These are phyloP conservation scores for Meteorus cinctellus DNA, from an alignment of 2,888 invertebrate genomes.

Conservation along the genomic window DNA sequence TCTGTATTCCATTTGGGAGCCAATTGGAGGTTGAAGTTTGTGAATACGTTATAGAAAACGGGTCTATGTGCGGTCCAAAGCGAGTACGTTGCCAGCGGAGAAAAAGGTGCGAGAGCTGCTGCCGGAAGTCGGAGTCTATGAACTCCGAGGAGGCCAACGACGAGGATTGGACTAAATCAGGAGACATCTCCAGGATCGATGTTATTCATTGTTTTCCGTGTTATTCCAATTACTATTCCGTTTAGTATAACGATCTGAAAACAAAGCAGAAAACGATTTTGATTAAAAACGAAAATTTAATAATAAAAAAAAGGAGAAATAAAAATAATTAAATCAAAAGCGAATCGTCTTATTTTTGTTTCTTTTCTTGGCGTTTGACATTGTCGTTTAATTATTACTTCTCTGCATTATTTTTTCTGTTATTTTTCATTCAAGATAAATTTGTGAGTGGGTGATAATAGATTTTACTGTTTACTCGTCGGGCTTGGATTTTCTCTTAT, in stretches of 20 bases:
- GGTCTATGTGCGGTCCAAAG: constrained; percentile 54
- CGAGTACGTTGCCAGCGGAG: constrained; percentile 48
- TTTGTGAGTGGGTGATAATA: constrained; percentile 10
- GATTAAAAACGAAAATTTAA: neutral
- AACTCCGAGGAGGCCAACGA: constrained; percentile 57
- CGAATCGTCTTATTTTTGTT: neutral
- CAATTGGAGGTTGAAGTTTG: neutral
- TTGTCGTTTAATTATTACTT: neutral
- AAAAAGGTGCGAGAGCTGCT: constrained; percentile 46
- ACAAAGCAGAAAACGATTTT: neutral
- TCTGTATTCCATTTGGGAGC: neutral
- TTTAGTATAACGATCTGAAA: neutral
- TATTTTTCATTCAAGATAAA: neutral
- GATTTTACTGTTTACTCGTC: neutral
- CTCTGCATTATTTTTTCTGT: constrained; percentile 17
- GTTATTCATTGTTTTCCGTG: neutral
- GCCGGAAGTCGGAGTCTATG: constrained; percentile 54
- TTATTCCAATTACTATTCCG: neutral
- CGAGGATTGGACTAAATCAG: constrained; percentile 48
- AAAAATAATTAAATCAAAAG: neutral
- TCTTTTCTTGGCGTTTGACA: constrained; percentile 22
- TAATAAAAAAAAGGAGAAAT: neutral
- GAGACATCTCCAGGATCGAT: constrained; percentile 6
- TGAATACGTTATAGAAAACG: constrained; percentile 16
- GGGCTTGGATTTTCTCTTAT: neutral